phyloP scores from a whole-genome alignment of 2,888 invertebrate genomes.

The Drosophila flavopinicola region DNA sequence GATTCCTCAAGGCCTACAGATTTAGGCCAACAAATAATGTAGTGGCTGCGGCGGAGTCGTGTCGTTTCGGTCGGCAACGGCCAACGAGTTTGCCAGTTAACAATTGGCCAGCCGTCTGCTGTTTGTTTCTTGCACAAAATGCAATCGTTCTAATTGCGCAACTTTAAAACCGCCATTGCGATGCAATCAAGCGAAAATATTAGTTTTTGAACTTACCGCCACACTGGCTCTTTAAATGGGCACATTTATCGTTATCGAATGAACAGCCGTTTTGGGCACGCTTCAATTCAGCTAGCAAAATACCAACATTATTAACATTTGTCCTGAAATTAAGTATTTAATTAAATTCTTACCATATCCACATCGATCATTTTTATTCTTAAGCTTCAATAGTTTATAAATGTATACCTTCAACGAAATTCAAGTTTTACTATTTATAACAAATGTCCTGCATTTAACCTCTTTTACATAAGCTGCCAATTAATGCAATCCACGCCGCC shows the following conservation, averaged over 20 bases:
- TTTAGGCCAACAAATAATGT: slow-evolving; percentile 75
- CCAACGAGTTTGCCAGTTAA: slow-evolving; percentile 58
- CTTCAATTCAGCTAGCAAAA: no score
- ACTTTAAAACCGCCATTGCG: slow-evolving; percentile 28
- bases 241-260: slow-evolving; percentile 12
- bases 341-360: not conserved
- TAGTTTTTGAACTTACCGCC: slow-evolving; percentile 50
- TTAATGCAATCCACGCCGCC: slow-evolving; percentile 13
- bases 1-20: slow-evolving; percentile 79
- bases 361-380: not conserved
- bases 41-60: slow-evolving; percentile 45
- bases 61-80: slow-evolving; percentile 21
- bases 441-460: slow-evolving; percentile 4
- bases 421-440: not conserved
- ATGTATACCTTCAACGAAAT: no score
- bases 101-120: slow-evolving; percentile 49
- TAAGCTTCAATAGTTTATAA: not conserved
- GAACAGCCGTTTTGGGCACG: no score
- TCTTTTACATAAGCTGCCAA: slow-evolving; percentile 21
- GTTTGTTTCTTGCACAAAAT: slow-evolving; percentile 60
- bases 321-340: not conserved
- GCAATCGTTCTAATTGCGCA: slow-evolving; percentile 74
- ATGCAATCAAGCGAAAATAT: slow-evolving; percentile 45
- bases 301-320: not conserved
- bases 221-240: not conserved